Percentiles rank a stretch among this genome's conserved stretches.
phyloP scores from a whole-genome alignment of 2,113 vertebrate species.

The Phylloscopus trochilus region DNA sequence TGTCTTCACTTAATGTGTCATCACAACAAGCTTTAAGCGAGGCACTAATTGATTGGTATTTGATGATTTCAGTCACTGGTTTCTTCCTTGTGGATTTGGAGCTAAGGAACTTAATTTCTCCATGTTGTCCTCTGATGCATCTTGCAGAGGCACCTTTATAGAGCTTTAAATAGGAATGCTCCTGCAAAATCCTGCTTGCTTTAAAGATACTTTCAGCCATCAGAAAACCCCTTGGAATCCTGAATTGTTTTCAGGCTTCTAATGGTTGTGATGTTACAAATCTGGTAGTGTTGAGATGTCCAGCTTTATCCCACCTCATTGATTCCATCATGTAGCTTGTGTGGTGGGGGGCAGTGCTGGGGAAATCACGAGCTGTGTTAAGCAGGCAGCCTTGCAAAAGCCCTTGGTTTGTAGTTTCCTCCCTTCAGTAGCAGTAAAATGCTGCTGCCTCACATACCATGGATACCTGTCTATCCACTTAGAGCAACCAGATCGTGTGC shows the following conservation, averaged over 20 bases:
- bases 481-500: conserved; percentile 39
- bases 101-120: neutral
- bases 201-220: neutral
- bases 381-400: neutral
- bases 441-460: conserved; percentile 17
- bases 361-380: neutral
- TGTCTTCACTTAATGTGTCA: neutral
- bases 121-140: neutral
- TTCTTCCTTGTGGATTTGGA: neutral
- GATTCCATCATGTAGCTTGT: neutral
- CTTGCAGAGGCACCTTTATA: neutral
- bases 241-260: neutral
- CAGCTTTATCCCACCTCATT: neutral
- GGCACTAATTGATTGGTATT: neutral
- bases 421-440: conserved; percentile 18
- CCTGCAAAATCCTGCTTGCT: neutral
- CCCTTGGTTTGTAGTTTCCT: conserved; percentile 7
- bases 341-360: neutral
- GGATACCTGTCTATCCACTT: conserved; percentile 54
- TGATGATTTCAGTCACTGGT: neutral
- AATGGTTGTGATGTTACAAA: neutral
- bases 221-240: neutral
- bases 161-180: neutral
- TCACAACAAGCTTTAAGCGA: neutral
- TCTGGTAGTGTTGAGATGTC: neutral